A percentile compares a stretch with the other conserved stretches of the same genome.
Evolutionary conservation across 2,888 invertebrate genomes (phyloP).

Genomic region (Melanotus villosus): DNA sequence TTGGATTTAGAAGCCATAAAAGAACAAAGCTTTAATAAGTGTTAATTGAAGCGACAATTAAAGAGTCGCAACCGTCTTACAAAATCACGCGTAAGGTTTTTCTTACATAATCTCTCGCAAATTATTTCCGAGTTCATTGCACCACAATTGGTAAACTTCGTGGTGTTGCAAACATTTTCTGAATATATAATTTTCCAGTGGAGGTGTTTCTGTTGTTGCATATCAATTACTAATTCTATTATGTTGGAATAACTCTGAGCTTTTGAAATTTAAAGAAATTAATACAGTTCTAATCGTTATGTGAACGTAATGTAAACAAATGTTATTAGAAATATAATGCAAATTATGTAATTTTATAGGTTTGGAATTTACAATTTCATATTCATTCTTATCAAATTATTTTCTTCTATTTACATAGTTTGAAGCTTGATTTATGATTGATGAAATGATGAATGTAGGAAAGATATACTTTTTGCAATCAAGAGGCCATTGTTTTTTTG

Average conservation of each 20-base stretch:
- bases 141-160: constrained; percentile 13
- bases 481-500: too few species aligned
- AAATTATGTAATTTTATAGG: too few species aligned
- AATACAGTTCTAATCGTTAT: too few species aligned
- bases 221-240: constrained; percentile 5
- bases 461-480: too few species aligned
- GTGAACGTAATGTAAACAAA: too few species aligned
- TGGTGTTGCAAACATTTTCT: constrained; percentile 14
- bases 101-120: constrained; percentile 38
- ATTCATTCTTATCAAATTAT: too few species aligned
- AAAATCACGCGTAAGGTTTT: constrained; percentile 34
- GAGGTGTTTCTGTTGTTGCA: constrained; percentile 1
- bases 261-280: neutral
- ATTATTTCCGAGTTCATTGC: constrained; percentile 43
- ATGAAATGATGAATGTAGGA: too few species aligned
- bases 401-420: too few species aligned
- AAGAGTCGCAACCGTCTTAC: constrained; percentile 25
- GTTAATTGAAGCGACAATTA: constrained; percentile 20
- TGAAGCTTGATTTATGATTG: too few species aligned
- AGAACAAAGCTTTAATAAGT: neutral
- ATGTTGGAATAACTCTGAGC: neutral
- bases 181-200: constrained; percentile 20
- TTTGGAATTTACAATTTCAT: too few species aligned
- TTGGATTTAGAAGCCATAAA: constrained; percentile 5
- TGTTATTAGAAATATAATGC: too few species aligned